phyloP scores from a whole-genome alignment of 2,888 invertebrate species.

The Drosophila conformis region DNA sequence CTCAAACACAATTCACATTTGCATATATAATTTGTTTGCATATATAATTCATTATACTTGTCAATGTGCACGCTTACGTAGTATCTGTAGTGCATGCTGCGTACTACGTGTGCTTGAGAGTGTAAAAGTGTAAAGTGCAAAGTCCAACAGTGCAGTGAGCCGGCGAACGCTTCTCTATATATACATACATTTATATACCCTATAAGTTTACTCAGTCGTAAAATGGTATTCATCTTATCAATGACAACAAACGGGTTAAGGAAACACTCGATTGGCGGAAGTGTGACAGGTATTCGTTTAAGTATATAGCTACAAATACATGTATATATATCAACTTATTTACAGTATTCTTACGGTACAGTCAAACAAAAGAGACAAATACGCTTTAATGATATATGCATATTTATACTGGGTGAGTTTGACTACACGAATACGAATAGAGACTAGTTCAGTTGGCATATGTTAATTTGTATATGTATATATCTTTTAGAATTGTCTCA shows the following conservation, averaged over 20 bases:
- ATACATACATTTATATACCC: background rate
- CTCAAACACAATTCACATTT: conserved; percentile 6
- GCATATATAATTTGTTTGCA: conserved; percentile 9
- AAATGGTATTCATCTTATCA: conserved; percentile 44
- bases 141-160: conserved; percentile 41
- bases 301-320: background rate
- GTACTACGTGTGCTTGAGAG: background rate
- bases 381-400: too few species aligned
- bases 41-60: conserved; percentile 8
- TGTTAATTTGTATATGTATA: background rate
- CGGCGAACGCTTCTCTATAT: background rate
- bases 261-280: conserved; percentile 32
- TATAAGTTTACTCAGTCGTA: conserved; percentile 19
- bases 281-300: conserved; percentile 27
- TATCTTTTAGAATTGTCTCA: too few species aligned
- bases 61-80: background rate
- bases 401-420: background rate
- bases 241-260: conserved; percentile 35
- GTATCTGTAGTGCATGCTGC: background rate
- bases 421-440: background rate
- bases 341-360: background rate
- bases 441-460: background rate
- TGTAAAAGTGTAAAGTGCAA: conserved; percentile 38
- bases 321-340: background rate
- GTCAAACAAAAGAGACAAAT: background rate